phyloP scores from a whole-genome alignment of 2,797 vertebrate species.

The Rhinella marina region DNA sequence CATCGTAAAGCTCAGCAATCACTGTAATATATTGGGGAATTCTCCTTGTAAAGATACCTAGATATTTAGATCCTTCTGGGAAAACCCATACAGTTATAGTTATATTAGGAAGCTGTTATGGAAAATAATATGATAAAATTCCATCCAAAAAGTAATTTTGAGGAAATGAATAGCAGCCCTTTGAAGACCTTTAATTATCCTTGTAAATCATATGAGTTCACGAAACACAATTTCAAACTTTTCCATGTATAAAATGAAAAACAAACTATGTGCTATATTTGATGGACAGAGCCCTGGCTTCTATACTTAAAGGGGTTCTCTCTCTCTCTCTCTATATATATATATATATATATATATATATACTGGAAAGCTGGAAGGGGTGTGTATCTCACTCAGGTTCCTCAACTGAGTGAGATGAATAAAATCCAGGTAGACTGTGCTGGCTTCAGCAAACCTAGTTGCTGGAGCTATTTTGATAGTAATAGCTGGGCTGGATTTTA shows the following conservation, averaged over 20 bases:
- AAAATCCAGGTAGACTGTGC: too few species aligned
- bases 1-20: slow-evolving; percentile 12
- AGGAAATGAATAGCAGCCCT: slow-evolving; percentile 18
- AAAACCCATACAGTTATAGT: not conserved
- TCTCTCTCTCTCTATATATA: too few species aligned
- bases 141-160: slow-evolving; percentile 31
- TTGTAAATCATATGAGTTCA: slow-evolving; percentile 3
- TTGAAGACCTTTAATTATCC: slow-evolving; percentile 17
- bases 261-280: not conserved
- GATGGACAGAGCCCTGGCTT: not conserved
- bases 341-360: too few species aligned
- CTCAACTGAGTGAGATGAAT: too few species aligned
- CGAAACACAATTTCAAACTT: not conserved
- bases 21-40: slow-evolving; percentile 15
- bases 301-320: not conserved
- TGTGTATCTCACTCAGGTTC: too few species aligned
- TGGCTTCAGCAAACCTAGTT: too few species aligned
- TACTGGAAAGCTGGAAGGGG: too few species aligned
- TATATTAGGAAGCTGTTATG: slow-evolving; percentile 7
- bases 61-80: not conserved
- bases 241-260: not conserved
- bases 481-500: too few species aligned
- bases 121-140: not conserved
- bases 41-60: slow-evolving; percentile 20
- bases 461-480: too few species aligned